Percentiles rank a stretch among this genome's conserved stretches.
These are phyloP conservation scores for Ctena decussata DNA, from an alignment of 2,888 invertebrate species.

Conservation along the genomic window DNA sequence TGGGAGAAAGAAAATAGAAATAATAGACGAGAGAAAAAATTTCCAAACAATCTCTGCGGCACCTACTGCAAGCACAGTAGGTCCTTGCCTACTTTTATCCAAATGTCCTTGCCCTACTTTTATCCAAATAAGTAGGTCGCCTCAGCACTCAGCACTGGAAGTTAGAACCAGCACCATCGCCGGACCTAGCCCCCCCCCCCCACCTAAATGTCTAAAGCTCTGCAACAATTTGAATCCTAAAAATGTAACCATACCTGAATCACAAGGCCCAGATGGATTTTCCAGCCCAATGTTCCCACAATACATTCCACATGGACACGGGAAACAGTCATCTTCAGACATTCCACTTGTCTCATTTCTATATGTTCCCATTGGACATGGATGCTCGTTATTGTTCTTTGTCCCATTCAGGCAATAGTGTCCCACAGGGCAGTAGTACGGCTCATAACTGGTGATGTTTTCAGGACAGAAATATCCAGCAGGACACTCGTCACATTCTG, in stretches of 20 bases:
- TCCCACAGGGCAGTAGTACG: conserved; percentile 81
- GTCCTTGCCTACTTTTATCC: too few relatives aligned
- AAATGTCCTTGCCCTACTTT: too few relatives aligned
- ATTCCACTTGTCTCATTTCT: conserved; percentile 75
- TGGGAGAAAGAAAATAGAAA: too few relatives aligned
- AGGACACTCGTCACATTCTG: conserved; percentile 80
- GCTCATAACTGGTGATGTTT: conserved; percentile 79
- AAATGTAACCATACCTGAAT: conserved; percentile 67
- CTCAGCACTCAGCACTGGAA: too few relatives aligned
- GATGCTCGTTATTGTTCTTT: conserved; percentile 71
- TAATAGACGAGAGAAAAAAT: too few relatives aligned
- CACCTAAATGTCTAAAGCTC: too few relatives aligned
- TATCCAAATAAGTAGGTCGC: too few relatives aligned
- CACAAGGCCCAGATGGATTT: conserved; percentile 78
- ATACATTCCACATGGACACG: conserved; percentile 83
- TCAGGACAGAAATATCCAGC: conserved; percentile 84
- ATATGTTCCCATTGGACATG: conserved; percentile 82
- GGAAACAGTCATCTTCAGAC: conserved; percentile 77
- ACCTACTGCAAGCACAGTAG: too few relatives aligned
- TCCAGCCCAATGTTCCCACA: conserved; percentile 80
- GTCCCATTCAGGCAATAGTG: conserved; percentile 84
- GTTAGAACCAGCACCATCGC: too few relatives aligned
- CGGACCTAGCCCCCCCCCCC: too few relatives aligned
- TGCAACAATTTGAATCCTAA: too few relatives aligned
- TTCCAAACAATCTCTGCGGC: too few relatives aligned